phyloP scores from a whole-genome alignment of 2,113 vertebrate genomes.

The Nothoprocta perdicaria region DNA sequence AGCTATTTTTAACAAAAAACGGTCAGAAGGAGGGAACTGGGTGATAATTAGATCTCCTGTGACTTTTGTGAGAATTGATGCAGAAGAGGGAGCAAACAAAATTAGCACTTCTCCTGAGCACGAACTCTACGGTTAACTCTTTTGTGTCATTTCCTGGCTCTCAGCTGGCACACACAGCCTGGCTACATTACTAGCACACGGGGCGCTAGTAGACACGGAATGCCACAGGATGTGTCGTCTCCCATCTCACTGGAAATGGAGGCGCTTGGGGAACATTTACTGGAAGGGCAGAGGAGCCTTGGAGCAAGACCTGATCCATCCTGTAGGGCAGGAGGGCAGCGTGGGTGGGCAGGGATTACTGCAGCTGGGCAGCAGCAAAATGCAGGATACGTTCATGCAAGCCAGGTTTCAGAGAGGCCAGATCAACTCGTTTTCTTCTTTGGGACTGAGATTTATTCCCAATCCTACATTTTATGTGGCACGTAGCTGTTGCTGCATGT shows the following conservation, averaged over 20 bases:
- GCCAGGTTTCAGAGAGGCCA: neutral
- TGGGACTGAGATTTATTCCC: neutral
- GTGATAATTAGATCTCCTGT: neutral
- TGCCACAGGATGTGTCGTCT: rapidly evolving
- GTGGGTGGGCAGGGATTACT: neutral
- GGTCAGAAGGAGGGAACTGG: neutral
- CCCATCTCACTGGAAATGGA: neutral
- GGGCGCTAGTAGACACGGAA: neutral
- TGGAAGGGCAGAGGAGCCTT: neutral
- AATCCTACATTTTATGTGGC: neutral
- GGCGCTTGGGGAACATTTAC: neutral
- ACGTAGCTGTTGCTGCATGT: rapidly evolving
- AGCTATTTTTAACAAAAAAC: neutral
- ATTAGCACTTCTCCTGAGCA: neutral
- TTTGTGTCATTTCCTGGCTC: neutral
- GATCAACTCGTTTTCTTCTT: neutral
- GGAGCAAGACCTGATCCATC: neutral
- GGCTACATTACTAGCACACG: neutral
- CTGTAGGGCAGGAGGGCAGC: neutral
- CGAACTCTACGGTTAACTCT: neutral
- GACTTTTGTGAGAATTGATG: neutral
- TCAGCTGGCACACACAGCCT: rapidly evolving
- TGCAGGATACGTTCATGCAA: neutral
- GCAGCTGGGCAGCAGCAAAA: neutral
- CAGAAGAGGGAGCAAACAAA: neutral